Conservation (phyloP, 1,140 invertebrate genomes). For the Psix sp. region DNA sequence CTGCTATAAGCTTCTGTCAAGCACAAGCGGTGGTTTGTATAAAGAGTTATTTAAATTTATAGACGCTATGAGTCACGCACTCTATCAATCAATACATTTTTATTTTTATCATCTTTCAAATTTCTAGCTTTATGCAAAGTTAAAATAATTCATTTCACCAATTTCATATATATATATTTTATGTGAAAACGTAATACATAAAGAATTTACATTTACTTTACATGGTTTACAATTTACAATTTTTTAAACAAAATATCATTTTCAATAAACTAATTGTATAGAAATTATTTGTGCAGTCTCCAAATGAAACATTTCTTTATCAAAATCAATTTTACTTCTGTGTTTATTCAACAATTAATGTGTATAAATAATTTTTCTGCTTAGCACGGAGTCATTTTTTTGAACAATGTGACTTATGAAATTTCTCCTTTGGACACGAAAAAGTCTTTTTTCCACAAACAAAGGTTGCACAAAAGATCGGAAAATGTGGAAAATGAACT, state of each 20-base stretch:
- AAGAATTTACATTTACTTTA: too few relatives aligned
- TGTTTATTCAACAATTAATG: conserved; percentile 1
- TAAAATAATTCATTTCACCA: too few relatives aligned
- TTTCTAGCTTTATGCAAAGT: too few relatives aligned
- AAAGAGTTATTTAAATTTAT: conserved; percentile 8
- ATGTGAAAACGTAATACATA: too few relatives aligned
- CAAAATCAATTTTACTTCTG: conserved; percentile 5
- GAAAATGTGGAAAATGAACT: too few relatives aligned
- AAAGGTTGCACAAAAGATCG: too few relatives aligned
- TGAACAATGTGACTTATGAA: conserved; percentile 81
- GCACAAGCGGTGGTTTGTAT: conserved; percentile 73
- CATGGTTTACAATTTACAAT: too few relatives aligned
- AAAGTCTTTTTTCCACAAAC: background rate
- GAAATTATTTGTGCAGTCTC: too few relatives aligned
- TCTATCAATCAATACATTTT: conserved; percentile 10
- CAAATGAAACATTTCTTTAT: too few relatives aligned
- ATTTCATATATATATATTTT: too few relatives aligned
- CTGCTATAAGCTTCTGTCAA: conserved; percentile 78
- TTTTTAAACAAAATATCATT: too few relatives aligned
- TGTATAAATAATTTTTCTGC: conserved; percentile 15
- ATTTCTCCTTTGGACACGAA: conserved; percentile 78
- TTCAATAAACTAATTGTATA: too few relatives aligned
- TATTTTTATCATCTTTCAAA: background rate
- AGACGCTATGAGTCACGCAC: conserved; percentile 1
- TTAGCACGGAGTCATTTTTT: conserved; percentile 81